Conservation (phyloP, 2,888 invertebrate species). For the Camptogramma bilineatum region DNA sequence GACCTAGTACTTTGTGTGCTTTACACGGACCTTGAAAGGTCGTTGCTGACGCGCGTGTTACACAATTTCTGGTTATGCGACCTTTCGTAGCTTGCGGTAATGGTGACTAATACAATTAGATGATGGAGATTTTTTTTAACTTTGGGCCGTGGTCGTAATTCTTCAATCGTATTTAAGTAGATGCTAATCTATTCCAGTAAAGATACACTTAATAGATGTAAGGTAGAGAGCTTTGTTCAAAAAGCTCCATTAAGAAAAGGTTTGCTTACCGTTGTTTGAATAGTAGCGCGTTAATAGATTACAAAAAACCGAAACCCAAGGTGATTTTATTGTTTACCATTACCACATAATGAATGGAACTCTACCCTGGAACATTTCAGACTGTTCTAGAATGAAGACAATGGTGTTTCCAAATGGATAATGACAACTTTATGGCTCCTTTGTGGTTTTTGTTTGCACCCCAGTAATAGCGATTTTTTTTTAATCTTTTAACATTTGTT, state of each 20-base stretch:
- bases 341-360: background rate
- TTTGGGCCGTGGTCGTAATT: background rate
- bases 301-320: background rate
- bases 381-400: background rate
- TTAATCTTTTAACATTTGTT: background rate
- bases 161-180: no score
- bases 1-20: background rate
- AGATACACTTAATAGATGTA: background rate
- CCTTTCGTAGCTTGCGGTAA: background rate
- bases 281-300: background rate
- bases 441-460: background rate
- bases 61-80: slow-evolving; percentile 6
- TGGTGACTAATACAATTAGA: background rate
- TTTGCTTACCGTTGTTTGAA: background rate
- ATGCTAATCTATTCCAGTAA: background rate
- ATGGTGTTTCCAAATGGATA: background rate
- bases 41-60: slow-evolving; percentile 6
- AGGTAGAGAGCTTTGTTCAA: background rate
- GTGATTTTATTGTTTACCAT: background rate
- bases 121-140: background rate
- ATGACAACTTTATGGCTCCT: background rate
- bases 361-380: background rate
- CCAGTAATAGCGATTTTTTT: background rate
- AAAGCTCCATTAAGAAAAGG: background rate
- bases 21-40: slow-evolving; percentile 6